Evolutionary conservation across 2,113 vertebrate species (phyloP).

Genomic region (Nerophis ophidion): DNA sequence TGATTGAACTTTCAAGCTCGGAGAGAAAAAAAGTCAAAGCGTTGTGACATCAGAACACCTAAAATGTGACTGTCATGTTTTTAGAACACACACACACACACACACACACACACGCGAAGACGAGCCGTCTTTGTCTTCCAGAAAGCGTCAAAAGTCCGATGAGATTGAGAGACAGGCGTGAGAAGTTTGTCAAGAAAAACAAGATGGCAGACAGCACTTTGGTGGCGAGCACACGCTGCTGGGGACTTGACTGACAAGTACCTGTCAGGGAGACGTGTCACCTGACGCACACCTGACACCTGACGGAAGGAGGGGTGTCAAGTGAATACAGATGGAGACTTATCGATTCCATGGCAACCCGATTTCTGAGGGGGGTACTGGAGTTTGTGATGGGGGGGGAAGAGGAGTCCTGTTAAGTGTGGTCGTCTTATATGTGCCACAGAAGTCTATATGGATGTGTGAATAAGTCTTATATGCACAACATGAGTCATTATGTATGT

Average conservation of each 20-base stretch:
- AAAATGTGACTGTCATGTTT: slow-evolving; percentile 72
- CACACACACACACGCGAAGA: slow-evolving; percentile 38
- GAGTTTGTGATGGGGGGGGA: slow-evolving; percentile 34
- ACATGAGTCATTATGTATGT: too few species aligned
- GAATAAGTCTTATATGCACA: too few species aligned
- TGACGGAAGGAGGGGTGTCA: slow-evolving; percentile 33
- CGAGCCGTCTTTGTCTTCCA: slow-evolving; percentile 61
- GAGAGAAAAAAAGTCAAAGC: slow-evolving; percentile 28
- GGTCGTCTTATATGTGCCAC: too few species aligned
- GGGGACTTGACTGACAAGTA: slow-evolving; percentile 57
- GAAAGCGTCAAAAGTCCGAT: slow-evolving; percentile 59
- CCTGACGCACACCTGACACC: slow-evolving; percentile 61
- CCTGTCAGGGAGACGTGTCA: slow-evolving; percentile 60
- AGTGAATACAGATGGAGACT: slow-evolving; percentile 53
- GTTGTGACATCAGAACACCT: slow-evolving; percentile 67
- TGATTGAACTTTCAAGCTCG: slow-evolving; percentile 64
- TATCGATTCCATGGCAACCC: slow-evolving; percentile 64
- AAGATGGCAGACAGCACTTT: slow-evolving; percentile 55
- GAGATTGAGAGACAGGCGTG: slow-evolving; percentile 61
- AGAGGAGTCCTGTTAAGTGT: too few species aligned
- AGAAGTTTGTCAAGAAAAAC: slow-evolving; percentile 62
- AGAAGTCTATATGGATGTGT: too few species aligned
- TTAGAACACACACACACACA: slow-evolving; percentile 46
- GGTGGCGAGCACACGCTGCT: slow-evolving; percentile 49
- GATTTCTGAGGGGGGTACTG: slow-evolving; percentile 37